Base-by-base conservation (phyloP, 1,140 invertebrate genomes). In the Palaemon carinicauda region DNA sequence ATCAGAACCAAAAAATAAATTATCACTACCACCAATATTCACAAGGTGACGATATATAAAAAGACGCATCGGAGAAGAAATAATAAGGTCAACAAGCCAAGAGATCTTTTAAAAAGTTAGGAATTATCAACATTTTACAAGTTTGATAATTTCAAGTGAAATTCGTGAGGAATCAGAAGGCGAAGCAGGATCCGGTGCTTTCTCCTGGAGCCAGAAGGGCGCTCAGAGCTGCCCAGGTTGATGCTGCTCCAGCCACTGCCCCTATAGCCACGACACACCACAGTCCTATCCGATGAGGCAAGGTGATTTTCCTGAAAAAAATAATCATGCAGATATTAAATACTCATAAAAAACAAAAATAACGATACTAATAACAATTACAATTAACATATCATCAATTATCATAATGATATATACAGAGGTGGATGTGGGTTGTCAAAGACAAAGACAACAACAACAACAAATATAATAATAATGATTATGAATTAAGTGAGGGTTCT, bases 261-360 rank as follows among this genome's bases (percentile, higher is more conserved):
- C 80, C 80, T 50, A 81, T 24, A 9, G 27, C 31, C 31, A 81
- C 80, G 4, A 81, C 33, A 12, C 65, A 14, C 33, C 80, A 81
- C 60, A 81, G 80, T 15, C 29, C 19, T 4, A 56, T 3, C n/a
- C 80, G 60, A 21, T 81, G 60, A n/a, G 52, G 27, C n/a, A 21
- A 9, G 15, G 52, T 17, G 5, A 81, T 24, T 4, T 15, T 56
- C 41, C 80, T 81, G 60, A 10, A 31, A 24, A 15, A 31, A 19
- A 41, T 73, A 73, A 73, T 29, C 15, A 73, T 14, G n/a, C n/a
- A n/a, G n/a, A n/a, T n/a, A n/a, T n/a, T n/a, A n/a, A n/a, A n/a
- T n/a, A n/a, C n/a, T n/a, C n/a, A n/a, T n/a, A n/a, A n/a, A n/a
- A n/a, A n/a, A 73, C 14, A 19, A 12, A 24, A 73, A 29, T 27